Percentiles rank a stretch among this genome's conserved stretches.
These are phyloP conservation scores for Aptenodytes patagonicus DNA, from an alignment of 2,113 vertebrate species.

Conservation along the genomic window DNA sequence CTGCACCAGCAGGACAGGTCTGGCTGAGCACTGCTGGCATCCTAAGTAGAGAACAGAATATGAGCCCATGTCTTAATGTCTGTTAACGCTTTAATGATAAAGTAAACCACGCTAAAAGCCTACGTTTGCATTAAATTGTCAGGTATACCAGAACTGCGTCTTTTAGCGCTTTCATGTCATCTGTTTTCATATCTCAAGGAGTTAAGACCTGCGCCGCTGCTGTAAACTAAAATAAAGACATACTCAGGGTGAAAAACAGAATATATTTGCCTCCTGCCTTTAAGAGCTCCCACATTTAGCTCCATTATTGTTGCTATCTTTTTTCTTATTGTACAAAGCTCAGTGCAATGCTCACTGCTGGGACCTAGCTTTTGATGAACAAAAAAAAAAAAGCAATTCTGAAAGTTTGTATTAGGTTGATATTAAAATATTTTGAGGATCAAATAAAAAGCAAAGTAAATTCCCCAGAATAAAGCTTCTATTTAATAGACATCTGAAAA, in stretches of 20 bases:
- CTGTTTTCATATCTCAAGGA: neutral
- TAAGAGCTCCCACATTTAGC: neutral
- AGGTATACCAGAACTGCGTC: neutral
- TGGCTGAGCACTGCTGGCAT: neutral
- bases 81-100: neutral
- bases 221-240: neutral
- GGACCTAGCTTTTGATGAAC: neutral
- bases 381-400: neutral
- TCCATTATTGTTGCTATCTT: neutral
- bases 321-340: neutral
- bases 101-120: neutral
- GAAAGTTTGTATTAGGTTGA: neutral
- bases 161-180: accelerated
- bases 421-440: neutral
- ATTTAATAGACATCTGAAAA: neutral
- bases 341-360: neutral
- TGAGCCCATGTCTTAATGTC: neutral
- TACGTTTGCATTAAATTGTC: neutral
- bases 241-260: slow-evolving; percentile 5
- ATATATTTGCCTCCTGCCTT: neutral
- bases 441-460: neutral
- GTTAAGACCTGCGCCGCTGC: neutral
- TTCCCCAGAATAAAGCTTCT: neutral
- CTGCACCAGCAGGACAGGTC: neutral
- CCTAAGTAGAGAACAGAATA: neutral